Evolutionary conservation across 2,113 vertebrate genomes (phyloP).

Genomic region (Hypocryptadius cinnamomeus): DNA sequence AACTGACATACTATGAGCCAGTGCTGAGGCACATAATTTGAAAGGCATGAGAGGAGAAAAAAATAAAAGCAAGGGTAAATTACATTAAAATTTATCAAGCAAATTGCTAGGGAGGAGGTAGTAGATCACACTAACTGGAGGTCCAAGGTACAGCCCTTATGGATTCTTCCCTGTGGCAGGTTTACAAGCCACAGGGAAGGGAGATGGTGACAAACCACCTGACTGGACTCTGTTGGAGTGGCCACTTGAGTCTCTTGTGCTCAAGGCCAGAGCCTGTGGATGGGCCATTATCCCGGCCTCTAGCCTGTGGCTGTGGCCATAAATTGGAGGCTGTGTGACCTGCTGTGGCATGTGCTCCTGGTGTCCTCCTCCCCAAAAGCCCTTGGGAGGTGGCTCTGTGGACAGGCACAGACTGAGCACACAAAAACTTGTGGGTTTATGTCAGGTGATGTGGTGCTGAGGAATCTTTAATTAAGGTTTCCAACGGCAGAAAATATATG

Average conservation of each 20-base stretch:
- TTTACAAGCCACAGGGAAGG: background rate
- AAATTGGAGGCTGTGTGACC: background rate
- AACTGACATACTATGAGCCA: background rate
- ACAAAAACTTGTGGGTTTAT: background rate
- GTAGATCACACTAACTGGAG: background rate
- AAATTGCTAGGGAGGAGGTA: background rate
- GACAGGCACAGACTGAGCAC: accelerated
- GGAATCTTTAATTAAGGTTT: background rate
- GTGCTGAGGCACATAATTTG: background rate
- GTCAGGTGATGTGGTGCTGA: accelerated
- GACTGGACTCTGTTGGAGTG: background rate
- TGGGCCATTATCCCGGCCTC: background rate
- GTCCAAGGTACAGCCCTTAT: background rate
- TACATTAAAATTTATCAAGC: background rate
- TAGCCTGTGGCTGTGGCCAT: background rate
- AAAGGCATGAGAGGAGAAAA: background rate
- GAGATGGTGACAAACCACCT: background rate
- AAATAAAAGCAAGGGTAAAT: background rate
- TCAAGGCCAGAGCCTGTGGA: background rate
- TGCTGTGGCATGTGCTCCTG: accelerated
- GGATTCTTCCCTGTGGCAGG: background rate
- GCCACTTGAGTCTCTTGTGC: background rate
- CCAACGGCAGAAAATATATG: accelerated
- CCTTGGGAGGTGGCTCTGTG: background rate
- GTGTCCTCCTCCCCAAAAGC: background rate